phyloP scores from a whole-genome alignment of 1,140 invertebrate species.

The Neodiprion pinetum region DNA sequence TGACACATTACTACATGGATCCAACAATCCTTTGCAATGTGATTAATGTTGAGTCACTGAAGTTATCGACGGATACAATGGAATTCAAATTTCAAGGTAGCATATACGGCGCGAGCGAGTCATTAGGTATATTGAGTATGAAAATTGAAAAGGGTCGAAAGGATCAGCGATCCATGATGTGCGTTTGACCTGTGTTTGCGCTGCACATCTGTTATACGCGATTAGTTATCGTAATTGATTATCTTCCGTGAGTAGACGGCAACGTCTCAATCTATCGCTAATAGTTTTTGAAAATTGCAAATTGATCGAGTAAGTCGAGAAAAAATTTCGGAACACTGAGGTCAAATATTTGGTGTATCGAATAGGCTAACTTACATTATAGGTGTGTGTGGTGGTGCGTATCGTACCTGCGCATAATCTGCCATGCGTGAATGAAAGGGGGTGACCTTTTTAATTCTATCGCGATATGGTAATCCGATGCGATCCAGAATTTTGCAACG shows the following conservation, averaged over 20 bases:
- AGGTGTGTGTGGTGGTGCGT: too few species aligned
- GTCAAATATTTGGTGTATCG: too few species aligned
- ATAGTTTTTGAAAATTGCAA: background rate
- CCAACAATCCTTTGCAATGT: background rate
- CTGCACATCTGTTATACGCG: background rate
- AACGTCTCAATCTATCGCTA: background rate
- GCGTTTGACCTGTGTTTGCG: background rate
- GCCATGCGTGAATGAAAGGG: background rate
- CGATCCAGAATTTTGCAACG: constrained; percentile 26
- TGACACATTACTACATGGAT: too few species aligned
- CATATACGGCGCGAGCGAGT: background rate
- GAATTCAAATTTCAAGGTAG: background rate
- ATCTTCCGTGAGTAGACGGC: background rate
- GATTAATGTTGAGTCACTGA: background rate
- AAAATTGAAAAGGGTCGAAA: background rate
- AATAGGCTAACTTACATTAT: too few species aligned
- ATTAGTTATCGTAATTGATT: background rate
- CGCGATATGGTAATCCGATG: constrained; percentile 29
- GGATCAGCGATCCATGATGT: background rate
- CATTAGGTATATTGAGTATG: background rate
- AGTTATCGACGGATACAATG: background rate
- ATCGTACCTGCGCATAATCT: too few species aligned
- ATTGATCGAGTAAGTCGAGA: background rate
- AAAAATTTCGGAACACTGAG: background rate
- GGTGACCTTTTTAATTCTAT: constrained; percentile 8